Evolutionary conservation across 2,888 invertebrate species (phyloP), one percentile per base, ranked within the genome.

Genomic region (Actias luna): DNA sequence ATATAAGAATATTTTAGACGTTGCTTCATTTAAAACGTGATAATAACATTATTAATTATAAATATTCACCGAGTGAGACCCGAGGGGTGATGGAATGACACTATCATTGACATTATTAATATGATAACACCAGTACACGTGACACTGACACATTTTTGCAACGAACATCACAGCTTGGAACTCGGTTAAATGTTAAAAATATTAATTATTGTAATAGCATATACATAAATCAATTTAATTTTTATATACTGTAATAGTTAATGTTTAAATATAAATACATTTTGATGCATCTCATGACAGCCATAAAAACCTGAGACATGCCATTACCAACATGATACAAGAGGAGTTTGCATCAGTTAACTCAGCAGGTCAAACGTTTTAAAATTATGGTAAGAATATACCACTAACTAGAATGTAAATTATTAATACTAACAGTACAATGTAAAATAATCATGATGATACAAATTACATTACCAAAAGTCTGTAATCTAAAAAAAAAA

Each of bases 121-220:
- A 75, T 71, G 81, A 82, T 81, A 80, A 73, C 63, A 39, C 42
- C 10, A 31, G 35, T 57, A 57, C 27, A 57, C 66, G 65, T 76
- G 77, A 77, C 83, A 80, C 74, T 83, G 83, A 82, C 83, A 82
- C 69, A 79, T 75, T 78, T 79, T 75, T 69, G 74, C 77, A 63
- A 70, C 33, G 27, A 42, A 55, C 55, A 62, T 62, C 61, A 55
- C 42, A 31, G 14, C 58, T 57, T 42, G 57, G 55, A 39, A 50
- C 46, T 50, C 46, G 12, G 22, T 46, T 18, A 7, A 46, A 46
- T 10, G 12, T 46, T 46, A 50, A 50, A 25, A 12, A 50, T 25
- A 12, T 25, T 50, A 50, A 50, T 22, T 25, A 50, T 50, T 50
- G 2, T 50, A 25, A 50, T 25, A 12, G 12, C 18, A 18, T 42